phyloP scores from a whole-genome alignment of 2,888 invertebrate species.

The Mesoligia furuncula region DNA sequence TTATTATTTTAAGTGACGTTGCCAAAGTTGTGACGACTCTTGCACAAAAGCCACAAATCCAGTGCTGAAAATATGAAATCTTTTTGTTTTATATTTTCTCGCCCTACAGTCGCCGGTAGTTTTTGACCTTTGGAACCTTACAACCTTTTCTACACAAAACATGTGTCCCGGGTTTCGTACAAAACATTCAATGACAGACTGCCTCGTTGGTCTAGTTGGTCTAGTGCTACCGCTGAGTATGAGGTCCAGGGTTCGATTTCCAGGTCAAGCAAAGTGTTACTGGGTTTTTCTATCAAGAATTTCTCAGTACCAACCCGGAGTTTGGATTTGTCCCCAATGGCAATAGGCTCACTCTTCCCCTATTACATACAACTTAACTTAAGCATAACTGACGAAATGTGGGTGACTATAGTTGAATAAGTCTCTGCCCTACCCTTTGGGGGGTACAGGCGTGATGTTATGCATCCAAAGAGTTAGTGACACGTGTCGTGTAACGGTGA shows the following conservation, averaged over 20 bases:
- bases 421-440: neutral
- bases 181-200: neutral
- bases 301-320: neutral
- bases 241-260: neutral
- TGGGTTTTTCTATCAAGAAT: neutral
- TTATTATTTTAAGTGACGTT: too few species aligned
- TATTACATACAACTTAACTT: neutral
- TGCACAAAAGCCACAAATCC: neutral
- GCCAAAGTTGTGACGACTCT: neutral
- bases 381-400: neutral
- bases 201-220: neutral
- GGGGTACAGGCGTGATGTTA: neutral
- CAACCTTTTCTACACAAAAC: neutral
- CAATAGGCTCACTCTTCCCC: neutral
- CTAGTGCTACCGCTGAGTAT: neutral
- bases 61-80: too few species aligned
- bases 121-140: neutral
- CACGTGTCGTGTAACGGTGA: neutral
- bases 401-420: neutral
- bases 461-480: neutral
- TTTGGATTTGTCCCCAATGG: neutral
- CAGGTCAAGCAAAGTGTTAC: neutral
- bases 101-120: accelerated
- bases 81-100: neutral
- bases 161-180: neutral